Conservation (phyloP, 2,113 vertebrate species). For the Urocitellus parryii region DNA sequence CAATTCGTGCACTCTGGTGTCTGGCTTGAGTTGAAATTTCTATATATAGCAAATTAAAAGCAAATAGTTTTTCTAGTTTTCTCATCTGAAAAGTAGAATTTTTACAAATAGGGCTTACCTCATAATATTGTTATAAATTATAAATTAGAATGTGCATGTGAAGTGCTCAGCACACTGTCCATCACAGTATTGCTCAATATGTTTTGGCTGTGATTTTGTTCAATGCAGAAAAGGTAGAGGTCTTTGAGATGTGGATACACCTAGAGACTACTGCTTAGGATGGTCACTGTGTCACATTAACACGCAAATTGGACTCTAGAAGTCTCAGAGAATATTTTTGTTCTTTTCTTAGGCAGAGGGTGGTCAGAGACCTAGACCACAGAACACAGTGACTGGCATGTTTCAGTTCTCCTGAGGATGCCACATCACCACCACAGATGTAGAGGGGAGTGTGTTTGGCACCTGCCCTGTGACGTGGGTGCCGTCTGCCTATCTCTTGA, state of each 20-base stretch:
- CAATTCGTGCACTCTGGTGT: neutral
- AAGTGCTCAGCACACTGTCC: neutral
- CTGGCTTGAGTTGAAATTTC: neutral
- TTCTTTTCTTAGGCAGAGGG: neutral
- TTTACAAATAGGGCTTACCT: neutral
- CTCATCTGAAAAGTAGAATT: neutral
- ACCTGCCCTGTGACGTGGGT: neutral
- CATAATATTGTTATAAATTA: neutral
- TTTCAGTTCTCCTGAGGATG: neutral
- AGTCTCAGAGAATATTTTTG: neutral
- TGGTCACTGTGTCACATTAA: neutral
- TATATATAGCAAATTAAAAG: neutral
- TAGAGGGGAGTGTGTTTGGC: no score
- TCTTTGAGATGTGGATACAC: neutral
- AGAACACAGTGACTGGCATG: neutral
- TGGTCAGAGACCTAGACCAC: neutral
- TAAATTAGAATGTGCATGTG: neutral
- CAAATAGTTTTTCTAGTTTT: neutral
- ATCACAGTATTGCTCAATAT: neutral
- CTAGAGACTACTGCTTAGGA: neutral
- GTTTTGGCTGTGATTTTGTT: neutral
- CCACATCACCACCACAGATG: neutral
- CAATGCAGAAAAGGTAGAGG: neutral
- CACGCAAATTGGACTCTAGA: neutral
- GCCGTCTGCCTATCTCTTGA: neutral